A percentile compares a stretch with the other conserved stretches of the same genome.
Evolutionary conservation across 2,113 vertebrate genomes (phyloP).

Genomic region (Neotoma lepida): DNA sequence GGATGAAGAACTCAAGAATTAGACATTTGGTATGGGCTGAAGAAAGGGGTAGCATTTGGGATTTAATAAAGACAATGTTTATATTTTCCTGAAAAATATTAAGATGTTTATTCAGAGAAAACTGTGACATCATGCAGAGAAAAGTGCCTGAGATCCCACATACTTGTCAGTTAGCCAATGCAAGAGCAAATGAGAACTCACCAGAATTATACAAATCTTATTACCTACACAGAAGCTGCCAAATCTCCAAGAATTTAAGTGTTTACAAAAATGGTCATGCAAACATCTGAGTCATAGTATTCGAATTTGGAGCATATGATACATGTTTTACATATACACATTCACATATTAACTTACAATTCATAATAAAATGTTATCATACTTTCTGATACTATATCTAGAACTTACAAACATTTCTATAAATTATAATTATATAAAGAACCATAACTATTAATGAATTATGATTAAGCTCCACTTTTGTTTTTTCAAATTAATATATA

Average conservation of each 20-base stretch:
- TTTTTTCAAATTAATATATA: conserved; percentile 20
- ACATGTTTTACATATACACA: conserved; percentile 30
- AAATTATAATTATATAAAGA: conserved; percentile 34
- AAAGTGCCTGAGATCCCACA: neutral
- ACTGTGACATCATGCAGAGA: neutral
- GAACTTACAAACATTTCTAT: conserved; percentile 33
- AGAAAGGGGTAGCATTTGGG: neutral
- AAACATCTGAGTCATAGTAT: conserved; percentile 14
- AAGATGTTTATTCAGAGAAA: conserved; percentile 49
- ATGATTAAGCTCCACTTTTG: neutral
- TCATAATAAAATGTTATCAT: conserved; percentile 22
- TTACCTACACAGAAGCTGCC: conserved; percentile 13
- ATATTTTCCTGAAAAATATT: neutral
- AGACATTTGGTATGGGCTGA: neutral
- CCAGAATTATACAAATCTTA: conserved; percentile 33
- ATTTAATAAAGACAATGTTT: conserved; percentile 21
- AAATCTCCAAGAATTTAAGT: conserved; percentile 24
- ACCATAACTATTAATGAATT: conserved; percentile 20
- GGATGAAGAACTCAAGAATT: neutral
- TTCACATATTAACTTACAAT: conserved; percentile 22
- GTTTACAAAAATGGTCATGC: neutral
- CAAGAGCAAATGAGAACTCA: neutral
- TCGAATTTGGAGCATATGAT: neutral
- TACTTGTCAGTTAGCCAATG: neutral
- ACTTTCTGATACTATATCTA: neutral